A percentile compares a stretch with the other conserved stretches of the same genome.
phyloP scores from a whole-genome alignment of 2,888 invertebrate genomes.

The Hemithea aestivaria region DNA sequence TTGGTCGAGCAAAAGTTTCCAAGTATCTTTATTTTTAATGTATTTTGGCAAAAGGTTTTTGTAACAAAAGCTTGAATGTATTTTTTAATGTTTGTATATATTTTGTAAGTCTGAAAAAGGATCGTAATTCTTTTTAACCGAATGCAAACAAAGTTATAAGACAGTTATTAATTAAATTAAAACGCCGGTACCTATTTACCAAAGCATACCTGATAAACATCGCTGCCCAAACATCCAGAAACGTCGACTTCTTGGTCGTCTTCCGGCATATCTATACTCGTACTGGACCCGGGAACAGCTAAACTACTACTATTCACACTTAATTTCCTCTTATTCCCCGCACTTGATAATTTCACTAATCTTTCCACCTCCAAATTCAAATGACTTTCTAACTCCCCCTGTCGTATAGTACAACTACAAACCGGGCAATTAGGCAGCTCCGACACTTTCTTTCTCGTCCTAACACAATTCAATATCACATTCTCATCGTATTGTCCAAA shows the following conservation, averaged over 20 bases:
- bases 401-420: conserved; percentile 90
- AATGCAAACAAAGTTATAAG: no score
- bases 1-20: no score
- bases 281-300: conserved; percentile 53
- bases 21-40: no score
- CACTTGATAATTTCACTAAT: conserved; percentile 55
- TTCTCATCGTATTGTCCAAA: conserved; percentile 60
- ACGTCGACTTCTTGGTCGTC: conserved; percentile 60
- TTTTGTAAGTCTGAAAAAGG: no score
- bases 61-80: no score
- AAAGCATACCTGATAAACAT: conserved; percentile 70
- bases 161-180: no score
- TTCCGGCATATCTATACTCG: conserved; percentile 42
- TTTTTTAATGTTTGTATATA: no score
- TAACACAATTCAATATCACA: conserved; percentile 68
- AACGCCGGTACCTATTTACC: no score
- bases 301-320: conserved; percentile 47
- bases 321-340: conserved; percentile 56
- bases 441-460: conserved; percentile 80
- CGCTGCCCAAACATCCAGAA: conserved; percentile 63
- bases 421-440: conserved; percentile 92
- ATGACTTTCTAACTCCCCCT: conserved; percentile 91
- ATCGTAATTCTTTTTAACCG: no score
- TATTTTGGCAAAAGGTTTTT: no score
- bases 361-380: conserved; percentile 85